Conservation (phyloP, 2,888 invertebrate genomes). For the Cotesia congregata region DNA sequence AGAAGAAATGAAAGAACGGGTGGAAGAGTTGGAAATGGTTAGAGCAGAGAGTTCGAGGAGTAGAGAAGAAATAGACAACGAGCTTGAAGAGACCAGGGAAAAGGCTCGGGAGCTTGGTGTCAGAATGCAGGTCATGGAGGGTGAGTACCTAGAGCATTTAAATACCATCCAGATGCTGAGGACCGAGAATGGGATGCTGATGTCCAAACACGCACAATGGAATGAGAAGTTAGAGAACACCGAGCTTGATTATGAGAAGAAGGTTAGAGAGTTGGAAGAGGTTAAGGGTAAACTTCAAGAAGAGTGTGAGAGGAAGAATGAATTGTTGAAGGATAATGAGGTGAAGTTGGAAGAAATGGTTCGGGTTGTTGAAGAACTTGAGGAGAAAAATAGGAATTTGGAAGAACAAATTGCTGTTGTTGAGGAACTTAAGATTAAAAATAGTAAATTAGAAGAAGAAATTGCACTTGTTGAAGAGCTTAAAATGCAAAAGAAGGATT, state of each 20-base stretch:
- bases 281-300: conserved; percentile 68
- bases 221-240: conserved; percentile 63
- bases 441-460: neutral
- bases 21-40: conserved; percentile 46
- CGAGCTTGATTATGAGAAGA: conserved; percentile 75
- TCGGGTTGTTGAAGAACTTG: neutral
- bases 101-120: conserved; percentile 65
- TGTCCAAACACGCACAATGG: conserved; percentile 68
- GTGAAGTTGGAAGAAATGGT: neutral
- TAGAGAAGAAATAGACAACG: conserved; percentile 39
- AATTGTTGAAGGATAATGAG: neutral
- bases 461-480: neutral
- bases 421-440: conserved; percentile 5
- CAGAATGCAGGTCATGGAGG: conserved; percentile 66
- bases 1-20: neutral
- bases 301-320: conserved; percentile 60
- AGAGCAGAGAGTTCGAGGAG: conserved; percentile 23
- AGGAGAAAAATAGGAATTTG: conserved; percentile 56
- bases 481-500: conserved; percentile 54
- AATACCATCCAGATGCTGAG: conserved; percentile 60
- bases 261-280: conserved; percentile 49
- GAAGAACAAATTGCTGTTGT: conserved; percentile 18
- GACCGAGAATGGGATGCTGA: conserved; percentile 61
- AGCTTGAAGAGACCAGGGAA: conserved; percentile 63
- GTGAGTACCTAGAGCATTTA: conserved; percentile 63